Conservation (phyloP, 2,888 invertebrate genomes). For the Brachyopa scutellaris region DNA sequence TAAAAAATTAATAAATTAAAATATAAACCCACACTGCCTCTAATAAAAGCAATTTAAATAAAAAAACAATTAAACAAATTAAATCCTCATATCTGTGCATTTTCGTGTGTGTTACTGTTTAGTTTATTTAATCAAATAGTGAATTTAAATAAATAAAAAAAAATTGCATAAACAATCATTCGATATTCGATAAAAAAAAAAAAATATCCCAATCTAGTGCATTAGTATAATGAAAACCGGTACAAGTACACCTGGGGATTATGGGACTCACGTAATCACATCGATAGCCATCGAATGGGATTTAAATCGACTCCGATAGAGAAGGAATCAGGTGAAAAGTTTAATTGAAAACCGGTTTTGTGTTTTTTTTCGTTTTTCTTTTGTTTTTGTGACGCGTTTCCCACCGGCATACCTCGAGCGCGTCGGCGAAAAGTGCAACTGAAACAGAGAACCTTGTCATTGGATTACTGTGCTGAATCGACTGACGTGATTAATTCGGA, state of each 20-base stretch:
- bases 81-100: background rate
- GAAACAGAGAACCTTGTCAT: slow-evolving; percentile 54
- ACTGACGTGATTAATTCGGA: slow-evolving; percentile 39
- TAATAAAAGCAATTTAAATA: slow-evolving; percentile 42
- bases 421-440: slow-evolving; percentile 8
- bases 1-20: slow-evolving; percentile 2
- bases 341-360: slow-evolving; percentile 15
- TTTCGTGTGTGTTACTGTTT: background rate
- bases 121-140: slow-evolving; percentile 2
- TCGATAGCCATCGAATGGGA: slow-evolving; percentile 62
- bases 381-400: no score
- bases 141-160: slow-evolving; percentile 17
- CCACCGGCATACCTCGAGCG: background rate
- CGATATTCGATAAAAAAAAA: slow-evolving; percentile 2
- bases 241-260: slow-evolving; percentile 53
- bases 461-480: slow-evolving; percentile 63
- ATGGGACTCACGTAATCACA: slow-evolving; percentile 66
- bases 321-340: slow-evolving; percentile 5
- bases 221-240: slow-evolving; percentile 57
- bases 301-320: slow-evolving; percentile 61
- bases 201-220: slow-evolving; percentile 21
- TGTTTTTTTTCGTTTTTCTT: no score
- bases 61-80: background rate
- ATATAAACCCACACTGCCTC: slow-evolving; percentile 53
- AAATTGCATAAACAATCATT: background rate